Evolutionary conservation across 1,140 invertebrate species (phyloP), one percentile per base, ranked within the genome.

Genomic region (Coenobita brevimanus): DNA sequence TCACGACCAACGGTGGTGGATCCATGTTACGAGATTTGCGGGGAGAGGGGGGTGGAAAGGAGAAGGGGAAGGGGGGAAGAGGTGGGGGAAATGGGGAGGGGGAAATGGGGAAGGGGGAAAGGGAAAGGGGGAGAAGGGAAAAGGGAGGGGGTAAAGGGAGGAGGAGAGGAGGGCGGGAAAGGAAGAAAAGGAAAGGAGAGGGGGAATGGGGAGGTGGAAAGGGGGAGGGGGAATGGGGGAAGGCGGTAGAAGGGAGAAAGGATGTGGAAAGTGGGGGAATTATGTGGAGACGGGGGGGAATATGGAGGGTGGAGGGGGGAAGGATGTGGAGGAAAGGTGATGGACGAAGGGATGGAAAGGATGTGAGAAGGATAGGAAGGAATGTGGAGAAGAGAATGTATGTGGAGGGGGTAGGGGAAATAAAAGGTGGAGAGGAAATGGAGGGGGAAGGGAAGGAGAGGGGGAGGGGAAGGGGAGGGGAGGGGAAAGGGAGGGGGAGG

Each of bases 1-100:
- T 71, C 67, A 71, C 67, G 24, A 71, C 67, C 36, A 30, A 33
- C 67, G 33, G 27, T 33, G 67, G 67, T 71, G 67, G 30, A 71
- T 33, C 27, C 27, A 71, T 27, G 2, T 27, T 38, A 27, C 67
- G 36, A 33, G 67, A 33, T 1, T 38, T 38, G 30, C 67, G 27
- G 10, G 27, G 36, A 21, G n/a, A 17, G 46, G 6, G 6, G 6
- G 46, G 17, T 6, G 46, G 46, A 50, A 50, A 17, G 73, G 21
- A 3, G 41, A 21, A 76, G 64, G 64, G 21, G 6, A n/a, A 24
- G 64, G 30, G 64, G 64, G 21, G 64, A 24, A 8, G 64, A 8
- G 64, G 30, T 6, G 64, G 30, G 30, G 64, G 64, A 67, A 6
- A n/a, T 4, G n/a, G 64, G n/a, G 64, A n/a, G 30, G 64, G 64